Conservation (phyloP, 2,113 vertebrate genomes). For the Manacus vitellinus region DNA sequence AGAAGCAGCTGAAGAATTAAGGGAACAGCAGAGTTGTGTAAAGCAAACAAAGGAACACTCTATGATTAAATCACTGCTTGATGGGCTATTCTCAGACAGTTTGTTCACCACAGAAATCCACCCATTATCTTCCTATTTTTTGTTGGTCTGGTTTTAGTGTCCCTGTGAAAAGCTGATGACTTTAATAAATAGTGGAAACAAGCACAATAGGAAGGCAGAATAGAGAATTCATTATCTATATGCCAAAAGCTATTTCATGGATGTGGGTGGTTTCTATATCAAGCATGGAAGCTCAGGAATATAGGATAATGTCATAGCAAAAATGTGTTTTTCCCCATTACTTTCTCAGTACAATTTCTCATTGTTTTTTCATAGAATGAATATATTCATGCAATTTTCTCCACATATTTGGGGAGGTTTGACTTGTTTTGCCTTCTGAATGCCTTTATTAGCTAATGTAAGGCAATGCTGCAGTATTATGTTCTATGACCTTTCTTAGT, state of each 20-base stretch:
- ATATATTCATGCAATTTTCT: slow-evolving; percentile 35
- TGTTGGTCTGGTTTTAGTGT: not conserved
- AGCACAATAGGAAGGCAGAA: not conserved
- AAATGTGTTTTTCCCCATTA: not conserved
- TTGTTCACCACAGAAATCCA: not conserved
- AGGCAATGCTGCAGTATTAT: not conserved
- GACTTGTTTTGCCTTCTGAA: not conserved
- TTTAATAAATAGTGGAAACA: not conserved
- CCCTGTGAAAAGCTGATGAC: not conserved
- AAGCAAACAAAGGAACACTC: not conserved
- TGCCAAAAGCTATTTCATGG: not conserved
- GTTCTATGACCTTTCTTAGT: not conserved
- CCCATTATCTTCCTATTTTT: not conserved
- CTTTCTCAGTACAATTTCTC: not conserved
- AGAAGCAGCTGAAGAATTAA: slow-evolving; percentile 26
- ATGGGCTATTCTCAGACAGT: not conserved
- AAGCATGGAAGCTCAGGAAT: not conserved
- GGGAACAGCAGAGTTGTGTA: not conserved
- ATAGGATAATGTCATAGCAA: not conserved
- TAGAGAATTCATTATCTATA: not conserved
- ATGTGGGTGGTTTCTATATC: not conserved
- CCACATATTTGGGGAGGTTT: not conserved
- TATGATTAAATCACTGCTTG: not conserved
- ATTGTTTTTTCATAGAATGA: slow-evolving; percentile 6
- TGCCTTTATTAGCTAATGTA: not conserved